Evolutionary conservation across 1,140 invertebrate species (phyloP), one percentile per base, ranked within the genome.

Genomic region (Whitmania pigra): DNA sequence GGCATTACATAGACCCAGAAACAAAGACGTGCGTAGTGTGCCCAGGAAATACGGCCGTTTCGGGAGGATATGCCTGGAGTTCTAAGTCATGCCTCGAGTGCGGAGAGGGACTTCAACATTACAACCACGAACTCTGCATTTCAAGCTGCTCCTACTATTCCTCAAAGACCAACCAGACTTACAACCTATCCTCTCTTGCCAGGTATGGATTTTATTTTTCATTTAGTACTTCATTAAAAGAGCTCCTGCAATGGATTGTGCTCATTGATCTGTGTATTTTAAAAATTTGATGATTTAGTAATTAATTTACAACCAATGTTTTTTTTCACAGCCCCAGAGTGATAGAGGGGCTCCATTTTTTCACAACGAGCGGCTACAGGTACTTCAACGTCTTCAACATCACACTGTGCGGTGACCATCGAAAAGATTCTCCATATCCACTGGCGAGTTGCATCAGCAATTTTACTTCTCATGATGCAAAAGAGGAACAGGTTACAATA

Each of bases 311-410:
- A 9, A 57, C n/a, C n/a, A n/a, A n/a, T n/a, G 5, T 27, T 22
- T 60, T 27, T 27, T 22, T 22, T 60, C 17, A 6, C 57, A 63
- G 57, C 11, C 57, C 57, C 6, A 63, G 57, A 20, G 22, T 63
- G 20, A 55, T 70, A 43, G 55, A 53, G 18, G 78, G 79, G n/a
- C 18, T 75, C 73, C 27, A 40, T 27, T 73, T 81, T 68, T 87
- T 87, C 76, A 86, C 86, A 11, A 82, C 84, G 5, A 85, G 83
- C 75, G 86, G 86, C 18, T 86, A 83, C 22, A 81, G 85, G 73
- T 87, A 86, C 76, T 86, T 79, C 75, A 86, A 87, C 77, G 77
- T 84, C 27, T 87, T 87, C 76, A 87, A 87, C 75, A 80, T 87
- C n/a, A 83, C 82, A 71, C 77, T 87, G 13, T 87, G 86, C 15